Evolutionary conservation across 2,113 vertebrate genomes (phyloP), one percentile per base, ranked within the genome.

Genomic region (Chaetops frenatus): DNA sequence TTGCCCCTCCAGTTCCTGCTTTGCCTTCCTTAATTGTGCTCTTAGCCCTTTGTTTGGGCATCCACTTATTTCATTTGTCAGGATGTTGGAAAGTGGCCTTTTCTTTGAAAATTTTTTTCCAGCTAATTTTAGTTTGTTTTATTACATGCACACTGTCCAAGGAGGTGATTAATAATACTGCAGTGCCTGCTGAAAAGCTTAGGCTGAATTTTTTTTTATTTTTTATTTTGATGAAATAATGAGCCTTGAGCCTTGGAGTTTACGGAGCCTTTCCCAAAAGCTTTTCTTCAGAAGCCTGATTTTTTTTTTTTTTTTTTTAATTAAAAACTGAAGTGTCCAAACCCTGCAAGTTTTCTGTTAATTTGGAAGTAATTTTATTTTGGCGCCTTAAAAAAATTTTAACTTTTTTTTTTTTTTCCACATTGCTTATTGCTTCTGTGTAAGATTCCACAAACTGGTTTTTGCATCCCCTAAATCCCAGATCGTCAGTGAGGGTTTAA

Each of bases 31-130:
- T 81, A 82, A 95, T 95, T 94, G 89, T 92, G 76, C 87, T 88
- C 72, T 80, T 12, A 58, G 89, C 78, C 84, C 91, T 95, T 97
- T 96, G 93, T 97, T 95, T 87, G 70, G 53, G 38, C 65, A 69
- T 9, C 76, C 89, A 91, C 94, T 95, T n/a, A 62, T 58, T 95
- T 79, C 57, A 56, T 81, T 92, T 96, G 81, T 94, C 95, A 96
- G 93, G 94, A 95, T 92, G 83, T 97, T 95, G 93, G 96, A 96
- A 95, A 92, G 87, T 69, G 79, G 91, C 93, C 93, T 96, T 95
- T 95, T 72, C 93, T 95, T 97, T 97, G 95, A 96, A 85, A 10
- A 20, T 87, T 83, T 87, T 87, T 88, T 92, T 40, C 28, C 21
- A 47, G 33, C 58, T 90, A 92, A 92, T 96, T 97, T 95, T 84